A percentile compares a stretch with the other conserved stretches of the same genome.
Evolutionary conservation across 2,797 vertebrate genomes (phyloP).

Genomic region (Tapera naevia): DNA sequence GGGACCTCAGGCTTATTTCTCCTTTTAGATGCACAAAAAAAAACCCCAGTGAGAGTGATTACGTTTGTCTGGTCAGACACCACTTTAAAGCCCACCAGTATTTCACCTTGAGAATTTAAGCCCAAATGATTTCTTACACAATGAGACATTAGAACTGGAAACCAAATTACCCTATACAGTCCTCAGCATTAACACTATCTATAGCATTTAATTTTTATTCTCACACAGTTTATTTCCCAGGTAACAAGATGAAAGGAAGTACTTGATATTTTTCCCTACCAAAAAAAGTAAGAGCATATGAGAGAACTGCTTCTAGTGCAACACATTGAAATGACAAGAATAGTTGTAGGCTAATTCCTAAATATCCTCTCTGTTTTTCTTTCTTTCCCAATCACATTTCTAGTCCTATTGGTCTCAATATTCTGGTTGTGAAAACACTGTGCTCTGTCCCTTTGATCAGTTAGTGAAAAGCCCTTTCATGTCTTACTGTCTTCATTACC

Average conservation of each 20-base stretch:
- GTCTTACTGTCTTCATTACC: constrained; percentile 42
- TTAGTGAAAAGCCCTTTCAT: constrained; percentile 46
- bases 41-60: not conserved
- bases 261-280: not conserved
- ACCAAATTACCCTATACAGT: not conserved
- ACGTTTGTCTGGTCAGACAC: not conserved
- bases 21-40: not conserved
- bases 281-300: rapidly evolving
- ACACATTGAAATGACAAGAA: not conserved
- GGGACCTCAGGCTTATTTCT: not conserved
- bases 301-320: not conserved
- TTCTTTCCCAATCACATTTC: not conserved
- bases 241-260: not conserved
- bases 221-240: not conserved
- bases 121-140: not conserved
- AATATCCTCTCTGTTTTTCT: not conserved
- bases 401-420: not conserved
- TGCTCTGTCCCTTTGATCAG: constrained; percentile 51
- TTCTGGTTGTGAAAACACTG: not conserved
- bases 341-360: not conserved
- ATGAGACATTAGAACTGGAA: not conserved
- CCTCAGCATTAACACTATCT: rapidly evolving
- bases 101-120: not conserved
- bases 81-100: not conserved
- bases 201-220: not conserved